Percentiles rank a stretch among this genome's conserved stretches.
Conservation (phyloP, 2,888 invertebrate species). For the Euclidia mi region DNA sequence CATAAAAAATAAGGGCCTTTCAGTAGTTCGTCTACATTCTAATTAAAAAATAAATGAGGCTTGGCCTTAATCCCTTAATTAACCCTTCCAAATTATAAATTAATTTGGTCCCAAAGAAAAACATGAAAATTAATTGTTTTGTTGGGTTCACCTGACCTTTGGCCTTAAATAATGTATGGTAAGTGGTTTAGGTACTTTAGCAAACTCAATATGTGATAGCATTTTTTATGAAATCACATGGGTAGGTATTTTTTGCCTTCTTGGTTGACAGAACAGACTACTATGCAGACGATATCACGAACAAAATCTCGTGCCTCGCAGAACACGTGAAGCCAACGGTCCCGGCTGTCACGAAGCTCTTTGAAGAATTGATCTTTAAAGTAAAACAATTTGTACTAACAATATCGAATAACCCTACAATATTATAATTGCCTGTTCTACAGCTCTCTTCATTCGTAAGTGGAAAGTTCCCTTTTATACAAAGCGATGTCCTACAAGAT, state of each 20-base stretch:
- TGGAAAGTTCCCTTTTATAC: too few relatives aligned
- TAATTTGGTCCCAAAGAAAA: conserved; percentile 49
- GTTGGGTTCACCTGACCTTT: conserved; percentile 38
- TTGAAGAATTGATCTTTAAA: too few relatives aligned
- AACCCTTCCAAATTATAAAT: conserved; percentile 49
- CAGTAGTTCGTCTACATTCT: background rate
- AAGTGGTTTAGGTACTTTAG: conserved; percentile 31
- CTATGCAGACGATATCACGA: too few relatives aligned
- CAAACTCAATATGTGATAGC: conserved; percentile 41
- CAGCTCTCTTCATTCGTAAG: too few relatives aligned
- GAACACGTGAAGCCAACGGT: too few relatives aligned
- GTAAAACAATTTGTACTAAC: too few relatives aligned
- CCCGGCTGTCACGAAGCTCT: too few relatives aligned
- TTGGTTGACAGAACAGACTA: too few relatives aligned
- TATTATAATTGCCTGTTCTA: too few relatives aligned
- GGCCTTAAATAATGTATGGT: conserved; percentile 31
- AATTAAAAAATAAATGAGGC: conserved; percentile 21
- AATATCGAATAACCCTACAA: too few relatives aligned
- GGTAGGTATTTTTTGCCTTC: too few relatives aligned
- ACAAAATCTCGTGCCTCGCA: too few relatives aligned
- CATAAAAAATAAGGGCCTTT: background rate
- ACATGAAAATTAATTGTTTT: conserved; percentile 56
- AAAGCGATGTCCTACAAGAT: background rate
- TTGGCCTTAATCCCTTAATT: conserved; percentile 40
- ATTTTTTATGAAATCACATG: conserved; percentile 14